A percentile compares a stretch with the other conserved stretches of the same genome.
Conservation (phyloP, 2,113 vertebrate genomes). For the Taurulus bubalis region DNA sequence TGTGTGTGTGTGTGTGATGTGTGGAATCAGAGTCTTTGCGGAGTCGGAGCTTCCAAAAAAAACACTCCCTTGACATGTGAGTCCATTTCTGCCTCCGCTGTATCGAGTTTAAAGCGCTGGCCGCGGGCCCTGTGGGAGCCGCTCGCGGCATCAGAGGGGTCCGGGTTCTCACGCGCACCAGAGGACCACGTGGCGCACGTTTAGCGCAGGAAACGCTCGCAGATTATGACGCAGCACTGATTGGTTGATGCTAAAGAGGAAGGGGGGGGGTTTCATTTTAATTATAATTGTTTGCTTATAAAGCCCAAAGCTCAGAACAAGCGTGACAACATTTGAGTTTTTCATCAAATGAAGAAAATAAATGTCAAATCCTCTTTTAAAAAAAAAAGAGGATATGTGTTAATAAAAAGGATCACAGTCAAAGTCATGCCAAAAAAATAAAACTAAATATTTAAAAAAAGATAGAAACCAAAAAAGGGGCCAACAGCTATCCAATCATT, state of each 20-base stretch:
- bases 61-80: conserved; percentile 56
- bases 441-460: too few relatives aligned
- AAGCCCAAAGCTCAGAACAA: not conserved
- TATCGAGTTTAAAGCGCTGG: conserved; percentile 68
- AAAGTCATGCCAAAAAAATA: conserved; percentile 4
- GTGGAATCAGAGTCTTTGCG: conserved; percentile 55
- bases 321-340: not conserved
- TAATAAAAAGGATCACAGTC: not conserved
- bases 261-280: too few relatives aligned
- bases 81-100: conserved; percentile 41
- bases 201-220: too few relatives aligned
- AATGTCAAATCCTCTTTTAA: conserved; percentile 1
- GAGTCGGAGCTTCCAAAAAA: conserved; percentile 49
- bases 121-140: conserved; percentile 43
- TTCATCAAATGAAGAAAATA: not conserved
- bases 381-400: too few relatives aligned
- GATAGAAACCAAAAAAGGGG: not conserved
- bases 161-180: not conserved
- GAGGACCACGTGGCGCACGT: too few relatives aligned
- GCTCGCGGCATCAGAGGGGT: conserved; percentile 42
- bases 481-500: conserved; percentile 23
- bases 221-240: not conserved
- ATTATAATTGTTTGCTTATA: not conserved
- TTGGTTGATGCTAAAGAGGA: not conserved
- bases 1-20: conserved; percentile 38